A percentile compares a stretch with the other conserved stretches of the same genome.
Conservation (phyloP, 30 jellyfish, hydroid and myxozoan genomes). For the Aurelia aurita region DNA sequence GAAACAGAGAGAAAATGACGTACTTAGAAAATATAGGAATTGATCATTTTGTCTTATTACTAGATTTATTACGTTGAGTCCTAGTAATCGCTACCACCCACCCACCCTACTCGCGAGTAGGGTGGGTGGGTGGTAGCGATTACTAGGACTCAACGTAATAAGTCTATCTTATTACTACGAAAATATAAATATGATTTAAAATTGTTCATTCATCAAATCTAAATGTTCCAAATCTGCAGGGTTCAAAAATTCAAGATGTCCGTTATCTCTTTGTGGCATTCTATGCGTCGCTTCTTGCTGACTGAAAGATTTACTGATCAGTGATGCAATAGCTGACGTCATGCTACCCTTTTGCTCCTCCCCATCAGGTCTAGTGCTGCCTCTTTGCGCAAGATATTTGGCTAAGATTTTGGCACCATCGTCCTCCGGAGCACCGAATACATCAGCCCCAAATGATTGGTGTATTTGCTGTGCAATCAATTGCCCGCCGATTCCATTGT, state of each 20-base stretch:
- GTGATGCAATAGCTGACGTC: conserved; percentile 69
- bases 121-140: no score
- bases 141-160: no score
- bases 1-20: not conserved
- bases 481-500: conserved; percentile 50
- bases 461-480: conserved; percentile 64
- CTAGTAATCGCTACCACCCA: no score
- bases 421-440: conserved; percentile 67
- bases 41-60: no score
- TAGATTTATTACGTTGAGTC: no score
- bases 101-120: no score
- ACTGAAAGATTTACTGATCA: conserved; percentile 58
- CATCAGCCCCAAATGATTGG: conserved; percentile 76
- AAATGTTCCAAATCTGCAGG: conserved; percentile 59
- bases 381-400: conserved; percentile 68
- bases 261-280: conserved; percentile 31
- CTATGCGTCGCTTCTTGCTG: conserved; percentile 69
- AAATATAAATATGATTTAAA: conserved; percentile 1
- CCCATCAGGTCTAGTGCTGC: conserved; percentile 55
- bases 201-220: conserved; percentile 60
- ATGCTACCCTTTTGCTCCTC: conserved; percentile 44
- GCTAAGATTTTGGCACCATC: conserved; percentile 74
- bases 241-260: conserved; percentile 38
- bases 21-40: not conserved
- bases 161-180: not conserved